Conservation (phyloP, 2,113 vertebrate species). For the Helogale parvula region DNA sequence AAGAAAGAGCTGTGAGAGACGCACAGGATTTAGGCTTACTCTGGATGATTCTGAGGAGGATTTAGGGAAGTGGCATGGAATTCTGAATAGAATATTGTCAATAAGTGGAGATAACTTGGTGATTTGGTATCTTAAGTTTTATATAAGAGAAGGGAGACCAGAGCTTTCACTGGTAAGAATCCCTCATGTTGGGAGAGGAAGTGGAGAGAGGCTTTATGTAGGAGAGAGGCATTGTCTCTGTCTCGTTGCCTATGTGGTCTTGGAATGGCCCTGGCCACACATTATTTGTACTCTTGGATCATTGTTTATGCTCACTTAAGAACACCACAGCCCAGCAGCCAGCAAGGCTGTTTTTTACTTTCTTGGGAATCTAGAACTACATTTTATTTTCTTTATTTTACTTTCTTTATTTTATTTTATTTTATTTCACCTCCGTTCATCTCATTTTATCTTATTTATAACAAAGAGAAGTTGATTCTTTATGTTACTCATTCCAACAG, state of each 20-base stretch:
- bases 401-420: too few relatives aligned
- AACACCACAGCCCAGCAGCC: not conserved
- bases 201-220: not conserved
- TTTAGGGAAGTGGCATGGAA: too few relatives aligned
- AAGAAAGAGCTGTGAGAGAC: too few relatives aligned
- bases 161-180: not conserved
- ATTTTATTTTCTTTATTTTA: not conserved
- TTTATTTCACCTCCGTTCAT: too few relatives aligned
- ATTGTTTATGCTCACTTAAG: not conserved
- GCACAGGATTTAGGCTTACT: not conserved
- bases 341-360: not conserved
- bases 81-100: not conserved
- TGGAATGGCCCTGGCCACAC: not conserved
- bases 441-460: not conserved
- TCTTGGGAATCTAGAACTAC: not conserved
- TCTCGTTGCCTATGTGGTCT: not conserved
- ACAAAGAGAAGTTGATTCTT: not conserved
- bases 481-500: not conserved
- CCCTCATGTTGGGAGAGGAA: not conserved
- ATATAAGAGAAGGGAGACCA: not conserved
- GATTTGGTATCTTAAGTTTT: not conserved
- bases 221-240: not conserved
- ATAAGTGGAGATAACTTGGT: not conserved
- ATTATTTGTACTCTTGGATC: not conserved
- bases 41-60: not conserved